These are phyloP conservation scores for Lumbricus terrestris DNA, from an alignment of 2,888 invertebrate species.

Conservation along the genomic window DNA sequence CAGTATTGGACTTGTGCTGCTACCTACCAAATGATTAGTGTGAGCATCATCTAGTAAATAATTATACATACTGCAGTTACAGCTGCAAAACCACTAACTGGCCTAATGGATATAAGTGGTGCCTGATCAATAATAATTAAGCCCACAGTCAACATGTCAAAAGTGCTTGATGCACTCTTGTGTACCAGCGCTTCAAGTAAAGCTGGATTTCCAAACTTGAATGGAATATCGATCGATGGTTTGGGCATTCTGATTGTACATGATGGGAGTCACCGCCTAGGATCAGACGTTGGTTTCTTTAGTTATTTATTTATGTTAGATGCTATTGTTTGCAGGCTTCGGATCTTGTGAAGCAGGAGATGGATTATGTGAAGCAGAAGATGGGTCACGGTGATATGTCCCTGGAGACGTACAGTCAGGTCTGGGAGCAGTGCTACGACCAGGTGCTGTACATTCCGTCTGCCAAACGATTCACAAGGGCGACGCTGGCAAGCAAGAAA, in stretches of 20 bases:
- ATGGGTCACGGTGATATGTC: constrained; percentile 95
- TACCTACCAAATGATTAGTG: too few relatives aligned
- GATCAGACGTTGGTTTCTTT: not conserved
- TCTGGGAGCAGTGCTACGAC: constrained; percentile 93
- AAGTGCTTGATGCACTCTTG: too few relatives aligned
- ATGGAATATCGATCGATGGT: not conserved
- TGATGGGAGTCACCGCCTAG: not conserved
- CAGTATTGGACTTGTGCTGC: too few relatives aligned
- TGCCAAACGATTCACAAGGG: constrained; percentile 87
- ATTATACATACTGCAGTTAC: too few relatives aligned
- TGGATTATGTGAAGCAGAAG: constrained; percentile 83
- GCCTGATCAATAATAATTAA: too few relatives aligned
- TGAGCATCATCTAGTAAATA: too few relatives aligned
- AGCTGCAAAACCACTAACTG: too few relatives aligned
- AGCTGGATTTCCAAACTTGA: not conserved
- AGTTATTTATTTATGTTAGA: not conserved
- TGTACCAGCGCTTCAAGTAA: too few relatives aligned
- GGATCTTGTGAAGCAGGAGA: constrained; percentile 66
- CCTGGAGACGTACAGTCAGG: constrained; percentile 79
- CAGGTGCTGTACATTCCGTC: constrained; percentile 88
- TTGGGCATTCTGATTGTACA: not conserved
- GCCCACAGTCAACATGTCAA: too few relatives aligned
- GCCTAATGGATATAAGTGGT: too few relatives aligned
- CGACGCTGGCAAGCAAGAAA: constrained; percentile 91
- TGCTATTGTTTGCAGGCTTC: constrained; percentile 40